Conservation (phyloP, 1,140 invertebrate species). For the Drosophila littoralis region DNA sequence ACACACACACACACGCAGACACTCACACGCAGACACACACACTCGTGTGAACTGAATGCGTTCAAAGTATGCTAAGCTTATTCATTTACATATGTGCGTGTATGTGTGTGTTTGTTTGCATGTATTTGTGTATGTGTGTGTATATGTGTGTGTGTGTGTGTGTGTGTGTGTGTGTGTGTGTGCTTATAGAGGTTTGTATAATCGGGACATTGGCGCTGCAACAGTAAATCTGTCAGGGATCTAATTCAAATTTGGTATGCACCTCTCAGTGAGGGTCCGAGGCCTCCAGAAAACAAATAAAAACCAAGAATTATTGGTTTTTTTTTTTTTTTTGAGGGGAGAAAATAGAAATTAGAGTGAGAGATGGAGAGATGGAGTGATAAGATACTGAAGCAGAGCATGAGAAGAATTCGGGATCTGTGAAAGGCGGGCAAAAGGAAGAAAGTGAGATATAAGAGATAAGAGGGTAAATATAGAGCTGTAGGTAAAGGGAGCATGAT, state of each 20-base stretch:
- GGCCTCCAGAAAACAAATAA: neutral
- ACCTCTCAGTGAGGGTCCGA: neutral
- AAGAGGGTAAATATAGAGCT: too few species aligned
- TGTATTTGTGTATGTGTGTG: neutral
- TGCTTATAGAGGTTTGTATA: neutral
- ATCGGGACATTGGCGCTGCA: neutral
- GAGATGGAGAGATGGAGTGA: neutral
- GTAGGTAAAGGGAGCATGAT: too few species aligned
- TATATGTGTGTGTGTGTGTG: neutral
- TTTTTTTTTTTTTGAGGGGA: neutral
- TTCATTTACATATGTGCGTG: slow-evolving; percentile 33
- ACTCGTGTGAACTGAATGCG: slow-evolving; percentile 44
- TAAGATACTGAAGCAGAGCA: too few species aligned
- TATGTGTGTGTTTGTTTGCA: too few species aligned
- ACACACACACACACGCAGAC: slow-evolving; percentile 15
- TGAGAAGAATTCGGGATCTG: too few species aligned
- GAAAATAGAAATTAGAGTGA: too few species aligned
- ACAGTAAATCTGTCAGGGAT: slow-evolving; percentile 21
- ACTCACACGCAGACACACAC: neutral
- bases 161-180: neutral
- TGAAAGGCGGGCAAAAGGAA: too few species aligned
- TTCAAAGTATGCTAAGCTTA: slow-evolving; percentile 70
- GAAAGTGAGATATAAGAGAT: too few species aligned
- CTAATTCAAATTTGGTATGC: slow-evolving; percentile 12
- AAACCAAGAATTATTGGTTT: slow-evolving; percentile 2